Evolutionary conservation across 2,797 vertebrate species (phyloP).

Genomic region (Poecilia picta): DNA sequence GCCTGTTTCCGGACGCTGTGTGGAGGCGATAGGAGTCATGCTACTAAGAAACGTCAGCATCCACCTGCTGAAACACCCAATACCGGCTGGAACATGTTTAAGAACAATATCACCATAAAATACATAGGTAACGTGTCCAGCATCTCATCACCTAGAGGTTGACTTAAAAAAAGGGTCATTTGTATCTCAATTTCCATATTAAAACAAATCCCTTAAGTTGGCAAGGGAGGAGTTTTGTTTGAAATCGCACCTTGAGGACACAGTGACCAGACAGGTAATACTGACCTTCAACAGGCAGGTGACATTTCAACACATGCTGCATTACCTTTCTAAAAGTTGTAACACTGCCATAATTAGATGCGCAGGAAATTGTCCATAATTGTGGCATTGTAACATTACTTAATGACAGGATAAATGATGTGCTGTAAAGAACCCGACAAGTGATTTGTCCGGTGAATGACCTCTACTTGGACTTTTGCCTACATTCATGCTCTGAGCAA

Average conservation of each 20-base stretch:
- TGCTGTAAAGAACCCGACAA: neutral
- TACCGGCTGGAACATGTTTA: too few relatives aligned
- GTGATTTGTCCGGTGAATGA: conserved; percentile 45
- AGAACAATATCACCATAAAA: fast-evolving
- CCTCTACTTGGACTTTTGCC: conserved; percentile 69
- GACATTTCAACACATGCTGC: conserved; percentile 19
- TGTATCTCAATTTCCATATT: neutral
- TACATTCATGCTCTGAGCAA: conserved; percentile 31
- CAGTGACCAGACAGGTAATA: neutral
- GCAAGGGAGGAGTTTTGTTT: neutral
- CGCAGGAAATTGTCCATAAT: fast-evolving
- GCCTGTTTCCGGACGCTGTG: neutral
- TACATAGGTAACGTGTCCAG: conserved; percentile 7
- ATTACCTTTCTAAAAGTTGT: neutral
- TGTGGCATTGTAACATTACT: neutral
- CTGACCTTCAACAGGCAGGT: conserved; percentile 67
- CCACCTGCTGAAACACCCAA: neutral
- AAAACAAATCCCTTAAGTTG: neutral
- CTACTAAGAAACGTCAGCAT: neutral
- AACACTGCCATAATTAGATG: neutral
- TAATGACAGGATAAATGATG: neutral
- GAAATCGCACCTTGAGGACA: neutral
- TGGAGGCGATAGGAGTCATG: neutral
- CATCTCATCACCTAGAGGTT: conserved; percentile 41
- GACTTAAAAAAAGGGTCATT: conserved; percentile 52